These are phyloP conservation scores for Drosophila parabipectinata DNA, from an alignment of 1,140 invertebrate genomes.

Conservation along the genomic window DNA sequence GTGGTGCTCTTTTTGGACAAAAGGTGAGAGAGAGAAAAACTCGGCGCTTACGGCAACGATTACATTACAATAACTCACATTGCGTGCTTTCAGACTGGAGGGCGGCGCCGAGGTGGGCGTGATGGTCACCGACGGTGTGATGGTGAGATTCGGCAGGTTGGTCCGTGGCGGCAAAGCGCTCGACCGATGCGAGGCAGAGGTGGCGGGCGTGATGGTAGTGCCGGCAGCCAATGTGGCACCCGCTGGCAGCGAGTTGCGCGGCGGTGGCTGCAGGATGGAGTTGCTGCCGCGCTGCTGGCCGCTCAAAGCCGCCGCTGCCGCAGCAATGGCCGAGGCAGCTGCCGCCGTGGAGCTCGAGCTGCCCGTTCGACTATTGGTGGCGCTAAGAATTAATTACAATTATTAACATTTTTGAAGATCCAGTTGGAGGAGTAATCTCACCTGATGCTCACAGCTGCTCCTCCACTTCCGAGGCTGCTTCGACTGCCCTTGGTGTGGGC, in stretches of 20 bases:
- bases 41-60: slow-evolving; percentile 84
- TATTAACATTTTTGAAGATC: background rate
- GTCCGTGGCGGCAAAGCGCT: slow-evolving; percentile 74
- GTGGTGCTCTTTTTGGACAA: slow-evolving; percentile 18
- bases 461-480: slow-evolving; percentile 58
- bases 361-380: slow-evolving; percentile 69
- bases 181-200: slow-evolving; percentile 67
- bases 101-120: slow-evolving; percentile 88
- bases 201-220: slow-evolving; percentile 71
- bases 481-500: slow-evolving; percentile 84
- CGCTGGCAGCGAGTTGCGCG: slow-evolving; percentile 84
- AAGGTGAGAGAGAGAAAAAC: slow-evolving; percentile 51
- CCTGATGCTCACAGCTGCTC: slow-evolving; percentile 79
- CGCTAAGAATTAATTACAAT: slow-evolving; percentile 20
- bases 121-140: slow-evolving; percentile 88
- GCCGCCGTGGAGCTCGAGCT: slow-evolving; percentile 53
- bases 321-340: slow-evolving; percentile 57
- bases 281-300: slow-evolving; percentile 49
- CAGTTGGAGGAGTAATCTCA: background rate
- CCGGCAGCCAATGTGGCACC: slow-evolving; percentile 86
- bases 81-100: slow-evolving; percentile 85
- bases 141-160: slow-evolving; percentile 85
- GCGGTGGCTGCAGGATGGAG: slow-evolving; percentile 67
- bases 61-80: slow-evolving; percentile 84
- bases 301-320: slow-evolving; percentile 54